Percentiles rank a stretch among this genome's conserved stretches.
These are phyloP conservation scores for Valencia hispanica DNA, from an alignment of 2,797 vertebrate species.

Conservation along the genomic window DNA sequence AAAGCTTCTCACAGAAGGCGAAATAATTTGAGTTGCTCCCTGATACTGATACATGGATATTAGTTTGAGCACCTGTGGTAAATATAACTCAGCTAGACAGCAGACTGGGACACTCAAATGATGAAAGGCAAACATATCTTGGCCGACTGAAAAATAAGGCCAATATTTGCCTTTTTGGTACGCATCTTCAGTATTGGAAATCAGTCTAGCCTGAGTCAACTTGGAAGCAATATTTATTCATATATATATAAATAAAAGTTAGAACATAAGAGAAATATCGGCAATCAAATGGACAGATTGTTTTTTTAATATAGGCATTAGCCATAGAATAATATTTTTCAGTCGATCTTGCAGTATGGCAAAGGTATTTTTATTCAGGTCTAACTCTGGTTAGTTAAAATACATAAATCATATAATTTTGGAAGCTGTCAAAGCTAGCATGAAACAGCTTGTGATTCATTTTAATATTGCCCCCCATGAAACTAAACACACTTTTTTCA, in stretches of 20 bases:
- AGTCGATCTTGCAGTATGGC: no score
- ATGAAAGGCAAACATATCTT: conserved; percentile 17
- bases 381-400: background rate
- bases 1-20: conserved; percentile 13
- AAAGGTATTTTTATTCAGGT: no score
- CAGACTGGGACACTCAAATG: conserved; percentile 27
- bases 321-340: no score
- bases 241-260: no score
- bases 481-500: background rate
- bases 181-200: background rate
- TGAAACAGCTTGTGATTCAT: background rate
- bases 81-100: conserved; percentile 44
- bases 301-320: no score
- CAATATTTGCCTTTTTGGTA: background rate
- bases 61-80: conserved; percentile 39
- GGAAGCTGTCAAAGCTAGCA: background rate
- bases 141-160: no score
- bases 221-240: no score
- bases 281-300: no score
- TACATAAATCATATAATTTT: background rate
- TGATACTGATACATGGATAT: conserved; percentile 36
- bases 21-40: conserved; percentile 32
- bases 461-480: background rate
- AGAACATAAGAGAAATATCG: no score
- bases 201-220: background rate